Evolutionary conservation across 2,113 vertebrate genomes (phyloP).

Genomic region (Struthidea cinerea): DNA sequence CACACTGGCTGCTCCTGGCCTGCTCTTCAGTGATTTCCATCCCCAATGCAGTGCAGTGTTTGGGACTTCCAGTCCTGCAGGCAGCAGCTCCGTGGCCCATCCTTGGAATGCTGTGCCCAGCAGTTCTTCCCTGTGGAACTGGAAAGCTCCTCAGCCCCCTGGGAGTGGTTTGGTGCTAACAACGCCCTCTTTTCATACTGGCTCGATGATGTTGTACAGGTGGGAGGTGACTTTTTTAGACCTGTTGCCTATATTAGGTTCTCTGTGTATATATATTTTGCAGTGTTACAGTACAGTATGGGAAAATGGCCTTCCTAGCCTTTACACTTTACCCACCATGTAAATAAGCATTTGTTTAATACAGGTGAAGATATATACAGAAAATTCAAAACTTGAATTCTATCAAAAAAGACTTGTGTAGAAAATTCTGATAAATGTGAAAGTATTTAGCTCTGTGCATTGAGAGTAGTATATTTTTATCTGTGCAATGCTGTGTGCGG

Average conservation of each 20-base stretch:
- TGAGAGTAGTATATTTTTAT: slow-evolving; percentile 78
- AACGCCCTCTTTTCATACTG: slow-evolving; percentile 16
- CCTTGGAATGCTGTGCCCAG: not conserved
- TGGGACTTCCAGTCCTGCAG: not conserved
- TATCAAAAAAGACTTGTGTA: slow-evolving; percentile 64
- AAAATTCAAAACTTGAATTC: slow-evolving; percentile 69
- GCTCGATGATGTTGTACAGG: slow-evolving; percentile 58
- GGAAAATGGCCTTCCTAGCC: slow-evolving; percentile 67
- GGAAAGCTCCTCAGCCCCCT: not conserved
- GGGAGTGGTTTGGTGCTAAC: slow-evolving; percentile 69
- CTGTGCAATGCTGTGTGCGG: slow-evolving; percentile 77
- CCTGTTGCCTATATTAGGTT: slow-evolving; percentile 81
- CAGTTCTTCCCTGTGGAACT: not conserved
- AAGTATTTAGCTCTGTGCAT: slow-evolving; percentile 75
- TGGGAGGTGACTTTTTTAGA: slow-evolving; percentile 62
- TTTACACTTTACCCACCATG: slow-evolving; percentile 60
- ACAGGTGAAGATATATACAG: slow-evolving; percentile 61
- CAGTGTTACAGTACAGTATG: slow-evolving; percentile 65
- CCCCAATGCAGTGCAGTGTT: not conserved
- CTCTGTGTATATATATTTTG: slow-evolving; percentile 67
- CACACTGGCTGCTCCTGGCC: rapidly evolving
- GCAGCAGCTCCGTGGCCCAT: not conserved
- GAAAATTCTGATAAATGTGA: slow-evolving; percentile 74
- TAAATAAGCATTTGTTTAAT: slow-evolving; percentile 76
- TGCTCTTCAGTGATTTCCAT: not conserved